Evolutionary conservation across 2,888 invertebrate genomes (phyloP).

Genomic region (Quadroppia sp.): DNA sequence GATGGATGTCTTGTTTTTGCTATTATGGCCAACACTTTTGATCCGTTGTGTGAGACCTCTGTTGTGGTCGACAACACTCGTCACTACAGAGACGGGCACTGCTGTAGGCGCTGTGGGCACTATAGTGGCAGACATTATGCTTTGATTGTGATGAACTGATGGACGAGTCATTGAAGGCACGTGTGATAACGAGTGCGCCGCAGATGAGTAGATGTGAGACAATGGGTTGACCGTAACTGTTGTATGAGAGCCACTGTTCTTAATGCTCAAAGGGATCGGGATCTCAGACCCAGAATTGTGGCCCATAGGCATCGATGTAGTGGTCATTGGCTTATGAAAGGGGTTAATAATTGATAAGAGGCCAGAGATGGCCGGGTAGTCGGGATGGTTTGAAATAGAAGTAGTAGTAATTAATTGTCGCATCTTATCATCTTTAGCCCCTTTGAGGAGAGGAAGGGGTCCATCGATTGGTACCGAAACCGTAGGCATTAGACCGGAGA

Average conservation of each 20-base stretch:
- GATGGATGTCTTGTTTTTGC: background rate
- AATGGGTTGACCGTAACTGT: background rate
- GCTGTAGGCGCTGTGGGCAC: constrained; percentile 33
- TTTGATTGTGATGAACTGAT: constrained; percentile 28
- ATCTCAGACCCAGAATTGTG: background rate
- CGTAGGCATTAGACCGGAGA: constrained; percentile 18
- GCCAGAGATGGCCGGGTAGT: constrained; percentile 30
- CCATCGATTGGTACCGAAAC: constrained; percentile 20
- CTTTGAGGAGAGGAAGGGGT: constrained; percentile 26
- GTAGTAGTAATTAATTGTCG: constrained; percentile 5
- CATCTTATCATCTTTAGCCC: constrained; percentile 24
- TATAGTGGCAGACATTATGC: constrained; percentile 23
- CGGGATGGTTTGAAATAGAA: constrained; percentile 13
- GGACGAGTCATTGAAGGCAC: constrained; percentile 34
- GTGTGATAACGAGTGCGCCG: constrained; percentile 9
- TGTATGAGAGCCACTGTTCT: background rate
- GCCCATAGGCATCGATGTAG: background rate
- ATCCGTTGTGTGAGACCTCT: background rate
- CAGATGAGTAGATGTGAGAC: background rate
- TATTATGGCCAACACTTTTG: background rate
- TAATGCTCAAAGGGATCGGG: background rate
- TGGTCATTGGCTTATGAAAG: constrained; percentile 3
- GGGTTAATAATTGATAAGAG: constrained; percentile 23
- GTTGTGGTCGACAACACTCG: constrained; percentile 23
- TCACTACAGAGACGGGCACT: constrained; percentile 38